Percentiles rank a stretch among this genome's conserved stretches.
Conservation (phyloP, 2,113 vertebrate species). For the Prolemur simus region DNA sequence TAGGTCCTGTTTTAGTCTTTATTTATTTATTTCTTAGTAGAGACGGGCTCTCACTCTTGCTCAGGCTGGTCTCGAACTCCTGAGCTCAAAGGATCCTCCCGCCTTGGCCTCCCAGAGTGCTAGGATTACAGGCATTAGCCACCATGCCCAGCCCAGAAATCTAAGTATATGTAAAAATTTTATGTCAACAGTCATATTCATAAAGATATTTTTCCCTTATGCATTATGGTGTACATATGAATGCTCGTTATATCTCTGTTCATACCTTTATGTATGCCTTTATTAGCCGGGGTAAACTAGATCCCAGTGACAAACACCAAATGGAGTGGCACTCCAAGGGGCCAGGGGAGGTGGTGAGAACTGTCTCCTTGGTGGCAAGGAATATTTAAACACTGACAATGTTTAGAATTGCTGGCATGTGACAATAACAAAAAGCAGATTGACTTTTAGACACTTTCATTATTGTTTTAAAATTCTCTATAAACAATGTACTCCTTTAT, state of each 20-base stretch:
- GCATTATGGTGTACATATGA: neutral
- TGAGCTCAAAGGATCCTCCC: no score
- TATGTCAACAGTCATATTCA: neutral
- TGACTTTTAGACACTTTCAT: neutral
- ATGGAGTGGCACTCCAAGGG: neutral
- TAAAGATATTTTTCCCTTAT: neutral
- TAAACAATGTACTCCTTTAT: neutral
- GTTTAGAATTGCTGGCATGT: neutral
- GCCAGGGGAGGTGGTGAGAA: neutral
- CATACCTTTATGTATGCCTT: neutral
- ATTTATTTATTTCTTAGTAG: no score
- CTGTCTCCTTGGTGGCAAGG: neutral
- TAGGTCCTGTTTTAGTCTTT: no score
- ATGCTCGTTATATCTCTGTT: neutral
- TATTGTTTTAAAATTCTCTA: neutral
- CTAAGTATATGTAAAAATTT: neutral
- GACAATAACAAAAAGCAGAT: neutral
- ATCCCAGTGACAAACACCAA: neutral
- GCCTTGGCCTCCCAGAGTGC: no score
- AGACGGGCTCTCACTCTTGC: no score
- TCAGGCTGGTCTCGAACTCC: no score
- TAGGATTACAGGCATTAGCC: no score
- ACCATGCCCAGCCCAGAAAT: neutral
- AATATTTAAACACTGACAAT: neutral
- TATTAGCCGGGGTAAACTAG: no score